phyloP scores from a whole-genome alignment of 2,888 invertebrate genomes.

The Coleophora deauratella region DNA sequence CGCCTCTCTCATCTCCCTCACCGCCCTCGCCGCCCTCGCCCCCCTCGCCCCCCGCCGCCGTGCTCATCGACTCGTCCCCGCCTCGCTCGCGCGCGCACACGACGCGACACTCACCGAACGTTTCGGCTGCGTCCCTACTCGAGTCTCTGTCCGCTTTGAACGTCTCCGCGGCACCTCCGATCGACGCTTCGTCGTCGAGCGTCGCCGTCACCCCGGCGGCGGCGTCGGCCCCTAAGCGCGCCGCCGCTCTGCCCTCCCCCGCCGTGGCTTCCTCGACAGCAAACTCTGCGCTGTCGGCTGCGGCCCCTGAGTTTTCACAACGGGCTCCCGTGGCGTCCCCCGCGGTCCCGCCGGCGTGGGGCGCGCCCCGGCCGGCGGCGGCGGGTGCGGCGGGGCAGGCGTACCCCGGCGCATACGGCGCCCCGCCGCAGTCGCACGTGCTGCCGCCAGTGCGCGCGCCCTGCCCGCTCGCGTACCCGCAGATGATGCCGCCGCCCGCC shows the following conservation, averaged over 20 bases:
- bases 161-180: too few relatives aligned
- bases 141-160: too few relatives aligned
- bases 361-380: background rate
- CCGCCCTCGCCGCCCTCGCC: background rate
- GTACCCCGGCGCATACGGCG: background rate
- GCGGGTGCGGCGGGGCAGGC: background rate
- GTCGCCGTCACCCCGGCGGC: slow-evolving; percentile 1
- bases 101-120: slow-evolving; percentile 1
- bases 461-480: background rate
- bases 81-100: slow-evolving; percentile 1
- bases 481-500: background rate
- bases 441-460: background rate
- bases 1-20: background rate
- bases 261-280: too few relatives aligned
- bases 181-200: slow-evolving; percentile 2
- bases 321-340: background rate
- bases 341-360: background rate
- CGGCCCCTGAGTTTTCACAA: background rate
- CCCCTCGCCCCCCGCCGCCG: background rate
- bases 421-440: background rate
- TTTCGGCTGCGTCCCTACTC: slow-evolving; percentile 1
- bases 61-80: slow-evolving; percentile 15
- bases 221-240: background rate
- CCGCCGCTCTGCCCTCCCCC: background rate
- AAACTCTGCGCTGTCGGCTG: too few relatives aligned